Base-by-base conservation (phyloP, 2,888 invertebrate genomes). In the Cataglyphis altisquamis region DNA sequence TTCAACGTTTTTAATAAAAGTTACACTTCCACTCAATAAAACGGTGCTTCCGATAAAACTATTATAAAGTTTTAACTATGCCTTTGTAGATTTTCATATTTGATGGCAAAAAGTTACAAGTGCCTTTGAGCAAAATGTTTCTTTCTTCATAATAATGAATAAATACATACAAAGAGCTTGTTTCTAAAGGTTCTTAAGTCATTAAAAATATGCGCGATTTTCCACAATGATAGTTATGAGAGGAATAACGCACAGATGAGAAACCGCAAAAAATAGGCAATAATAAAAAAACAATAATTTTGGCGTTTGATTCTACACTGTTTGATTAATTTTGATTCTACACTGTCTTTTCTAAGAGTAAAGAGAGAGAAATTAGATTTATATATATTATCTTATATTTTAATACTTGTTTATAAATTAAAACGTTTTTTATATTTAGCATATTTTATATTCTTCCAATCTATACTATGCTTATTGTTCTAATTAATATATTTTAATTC, bases 51-150 rank as follows among this genome's bases (percentile, higher is more conserved):
- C 36, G 63, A 32, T 63, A 63, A 63, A 63, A 21, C 63, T n/a
- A 36, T 63, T 63, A 63, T 36, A n/a, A 63, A 63, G 63, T 63
- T 63, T 36, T 36, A n/a, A 36, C 63, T 36, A 36, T 9, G 63
- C 63, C 63, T 36, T 63, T 63, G 36, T 63, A 63, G 63, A 63
- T 63, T 63, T 63, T 63, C 63, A 63, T 63, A 63, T 63, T 36
- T 32, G 36, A 32, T 4, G n/a, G 62, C 36, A 36, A 32, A 18
- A 63, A 63, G 62, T 63, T 63, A 18, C 36, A n/a, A 63, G 36
- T 15, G 52, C 5, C 52, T 68, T 68, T 68, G 18, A 36, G 8
- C 10, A 48, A 52, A 68, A 48, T 52, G 18, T 36, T 63, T 36
- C 32, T 63, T 63, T 62, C 32, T 36, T 18, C 62, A n/a, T 0